Evolutionary conservation across 2,113 vertebrate species (phyloP).

Genomic region (Notothenia coriiceps): DNA sequence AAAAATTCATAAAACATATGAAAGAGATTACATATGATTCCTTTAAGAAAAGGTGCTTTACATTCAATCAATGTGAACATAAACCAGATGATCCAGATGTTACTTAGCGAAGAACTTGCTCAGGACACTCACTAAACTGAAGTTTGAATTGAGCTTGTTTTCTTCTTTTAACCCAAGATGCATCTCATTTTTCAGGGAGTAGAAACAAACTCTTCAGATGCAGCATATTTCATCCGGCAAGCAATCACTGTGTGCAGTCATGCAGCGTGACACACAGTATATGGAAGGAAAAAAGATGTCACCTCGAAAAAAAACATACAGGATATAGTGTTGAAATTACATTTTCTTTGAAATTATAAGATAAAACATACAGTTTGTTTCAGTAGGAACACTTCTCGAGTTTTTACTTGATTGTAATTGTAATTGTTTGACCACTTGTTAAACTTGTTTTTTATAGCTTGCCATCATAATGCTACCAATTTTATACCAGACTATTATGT

Average conservation of each 20-base stretch:
- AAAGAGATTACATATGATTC: constrained; percentile 34
- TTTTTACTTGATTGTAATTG: not conserved
- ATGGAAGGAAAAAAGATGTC: not conserved
- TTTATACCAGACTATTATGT: no score
- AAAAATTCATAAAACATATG: constrained; percentile 25
- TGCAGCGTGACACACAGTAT: constrained; percentile 23
- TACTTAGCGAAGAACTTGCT: not conserved
- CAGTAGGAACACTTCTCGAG: not conserved
- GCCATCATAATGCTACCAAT: no score
- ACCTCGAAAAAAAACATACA: not conserved
- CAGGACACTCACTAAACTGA: not conserved
- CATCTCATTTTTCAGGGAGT: not conserved
- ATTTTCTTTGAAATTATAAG: not conserved
- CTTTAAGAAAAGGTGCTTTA: constrained; percentile 7
- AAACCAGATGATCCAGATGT: constrained; percentile 41
- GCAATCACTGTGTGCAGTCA: constrained; percentile 43
- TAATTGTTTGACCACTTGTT: not conserved
- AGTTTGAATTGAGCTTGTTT: not conserved
- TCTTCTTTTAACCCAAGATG: not conserved
- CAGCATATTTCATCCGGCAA: not conserved
- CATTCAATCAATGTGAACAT: not conserved
- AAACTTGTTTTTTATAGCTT: no score
- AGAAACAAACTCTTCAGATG: not conserved
- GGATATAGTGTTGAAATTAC: not conserved
- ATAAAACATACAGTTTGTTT: not conserved